phyloP scores from a whole-genome alignment of 2,888 invertebrate genomes.

The Fissipunctia ypsillon region DNA sequence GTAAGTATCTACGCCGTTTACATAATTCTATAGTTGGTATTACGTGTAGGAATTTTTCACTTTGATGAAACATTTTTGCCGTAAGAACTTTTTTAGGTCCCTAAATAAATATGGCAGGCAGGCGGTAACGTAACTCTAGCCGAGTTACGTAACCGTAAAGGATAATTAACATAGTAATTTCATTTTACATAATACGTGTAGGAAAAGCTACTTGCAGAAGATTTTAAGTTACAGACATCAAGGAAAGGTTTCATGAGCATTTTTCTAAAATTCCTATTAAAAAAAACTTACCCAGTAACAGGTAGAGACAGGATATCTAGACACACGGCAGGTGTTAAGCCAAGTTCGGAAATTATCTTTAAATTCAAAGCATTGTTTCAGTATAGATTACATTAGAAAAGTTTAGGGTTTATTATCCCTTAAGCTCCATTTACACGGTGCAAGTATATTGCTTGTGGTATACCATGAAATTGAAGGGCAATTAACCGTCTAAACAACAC shows the following conservation, averaged over 20 bases:
- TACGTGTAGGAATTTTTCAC: not conserved
- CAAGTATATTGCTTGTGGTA: no score
- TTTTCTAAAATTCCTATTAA: not conserved
- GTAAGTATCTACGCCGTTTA: conserved; percentile 14
- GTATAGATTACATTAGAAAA: not conserved
- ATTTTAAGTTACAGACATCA: not conserved
- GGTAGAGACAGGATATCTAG: not conserved
- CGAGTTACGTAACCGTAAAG: no score
- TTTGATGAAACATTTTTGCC: not conserved
- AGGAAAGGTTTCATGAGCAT: not conserved
- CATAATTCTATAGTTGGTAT: conserved; percentile 5
- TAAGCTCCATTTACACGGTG: no score
- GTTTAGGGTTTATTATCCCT: no score
- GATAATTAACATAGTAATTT: not conserved
- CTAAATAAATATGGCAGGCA: not conserved
- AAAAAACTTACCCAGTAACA: not conserved
- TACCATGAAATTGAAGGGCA: no score
- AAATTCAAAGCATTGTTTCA: not conserved
- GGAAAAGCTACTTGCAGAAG: not conserved
- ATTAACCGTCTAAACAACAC: no score
- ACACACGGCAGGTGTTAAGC: not conserved
- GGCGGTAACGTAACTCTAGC: no score
- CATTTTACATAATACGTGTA: not conserved
- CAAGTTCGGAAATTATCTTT: not conserved
- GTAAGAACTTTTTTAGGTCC: not conserved